Percentiles rank a stretch among this genome's conserved stretches.
Conservation (phyloP, 2,888 invertebrate species). For the Agrypnus murinus region DNA sequence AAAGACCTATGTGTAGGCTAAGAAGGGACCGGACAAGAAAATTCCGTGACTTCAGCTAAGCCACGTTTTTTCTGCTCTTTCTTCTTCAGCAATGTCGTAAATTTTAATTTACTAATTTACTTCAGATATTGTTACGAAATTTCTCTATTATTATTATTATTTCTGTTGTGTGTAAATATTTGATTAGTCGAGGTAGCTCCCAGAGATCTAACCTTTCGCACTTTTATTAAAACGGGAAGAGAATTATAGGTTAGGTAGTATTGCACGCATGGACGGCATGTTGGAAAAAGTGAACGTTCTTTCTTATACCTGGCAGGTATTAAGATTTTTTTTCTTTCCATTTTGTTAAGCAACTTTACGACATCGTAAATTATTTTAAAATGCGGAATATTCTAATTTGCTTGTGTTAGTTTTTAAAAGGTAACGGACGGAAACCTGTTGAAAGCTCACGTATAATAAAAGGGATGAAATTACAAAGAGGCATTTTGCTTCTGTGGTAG, state of each 20-base stretch:
- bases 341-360: slow-evolving; percentile 14
- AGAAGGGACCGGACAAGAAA: slow-evolving; percentile 27
- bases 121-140: too few species aligned
- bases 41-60: slow-evolving; percentile 24
- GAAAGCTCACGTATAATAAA: slow-evolving; percentile 18
- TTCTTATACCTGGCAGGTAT: slow-evolving; percentile 26
- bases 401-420: slow-evolving; percentile 8
- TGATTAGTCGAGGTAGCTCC: slow-evolving; percentile 18
- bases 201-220: slow-evolving; percentile 12
- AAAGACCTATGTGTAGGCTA: slow-evolving; percentile 37
- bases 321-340: slow-evolving; percentile 22
- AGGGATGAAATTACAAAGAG: slow-evolving; percentile 1
- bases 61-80: too few species aligned
- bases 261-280: background rate
- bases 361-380: slow-evolving; percentile 33
- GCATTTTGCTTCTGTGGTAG: background rate
- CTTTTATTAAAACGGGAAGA: slow-evolving; percentile 2
- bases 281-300: slow-evolving; percentile 24
- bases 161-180: slow-evolving; percentile 19
- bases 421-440: slow-evolving; percentile 16
- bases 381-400: slow-evolving; percentile 34
- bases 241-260: too few species aligned
- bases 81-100: too few species aligned
- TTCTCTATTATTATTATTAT: too few species aligned
- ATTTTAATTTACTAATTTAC: slow-evolving; percentile 16